Evolutionary conservation across 1,140 invertebrate species (phyloP).

Genomic region (Varroa destructor): DNA sequence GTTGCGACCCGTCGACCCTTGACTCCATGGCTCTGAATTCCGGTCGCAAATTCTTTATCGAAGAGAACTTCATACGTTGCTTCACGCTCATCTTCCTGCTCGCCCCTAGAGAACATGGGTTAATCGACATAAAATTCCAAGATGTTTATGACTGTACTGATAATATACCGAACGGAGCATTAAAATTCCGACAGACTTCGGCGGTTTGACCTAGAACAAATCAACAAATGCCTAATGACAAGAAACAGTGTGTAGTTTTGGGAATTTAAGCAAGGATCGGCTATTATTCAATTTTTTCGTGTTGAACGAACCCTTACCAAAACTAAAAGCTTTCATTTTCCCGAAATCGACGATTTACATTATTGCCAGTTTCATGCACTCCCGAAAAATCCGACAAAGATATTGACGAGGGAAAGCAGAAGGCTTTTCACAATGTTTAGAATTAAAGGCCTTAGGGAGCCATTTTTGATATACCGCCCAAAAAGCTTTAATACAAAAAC

Average conservation of each 20-base stretch:
- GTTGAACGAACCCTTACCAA: too few relatives aligned
- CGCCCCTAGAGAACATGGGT: neutral
- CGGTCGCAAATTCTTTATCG: conserved; percentile 58
- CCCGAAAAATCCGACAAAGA: too few relatives aligned
- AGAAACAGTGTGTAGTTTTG: neutral
- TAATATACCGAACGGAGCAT: neutral
- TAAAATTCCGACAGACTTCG: neutral
- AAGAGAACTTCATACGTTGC: conserved; percentile 59
- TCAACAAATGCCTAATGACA: neutral
- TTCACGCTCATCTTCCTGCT: conserved; percentile 43
- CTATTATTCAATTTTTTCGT: too few relatives aligned
- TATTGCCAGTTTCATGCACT: too few relatives aligned
- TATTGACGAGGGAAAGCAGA: too few relatives aligned
- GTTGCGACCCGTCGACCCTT: conserved; percentile 29
- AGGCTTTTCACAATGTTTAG: too few relatives aligned
- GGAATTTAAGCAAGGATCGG: too few relatives aligned
- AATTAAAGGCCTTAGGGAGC: too few relatives aligned
- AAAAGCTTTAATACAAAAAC: too few relatives aligned
- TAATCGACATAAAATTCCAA: conserved; percentile 21
- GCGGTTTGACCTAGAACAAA: neutral
- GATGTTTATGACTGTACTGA: neutral
- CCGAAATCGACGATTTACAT: too few relatives aligned
- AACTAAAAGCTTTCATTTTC: too few relatives aligned
- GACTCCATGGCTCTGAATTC: conserved; percentile 42
- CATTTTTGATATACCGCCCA: too few relatives aligned